Evolutionary conservation across 2,113 vertebrate genomes (phyloP).

Genomic region (Willisornis vidua): DNA sequence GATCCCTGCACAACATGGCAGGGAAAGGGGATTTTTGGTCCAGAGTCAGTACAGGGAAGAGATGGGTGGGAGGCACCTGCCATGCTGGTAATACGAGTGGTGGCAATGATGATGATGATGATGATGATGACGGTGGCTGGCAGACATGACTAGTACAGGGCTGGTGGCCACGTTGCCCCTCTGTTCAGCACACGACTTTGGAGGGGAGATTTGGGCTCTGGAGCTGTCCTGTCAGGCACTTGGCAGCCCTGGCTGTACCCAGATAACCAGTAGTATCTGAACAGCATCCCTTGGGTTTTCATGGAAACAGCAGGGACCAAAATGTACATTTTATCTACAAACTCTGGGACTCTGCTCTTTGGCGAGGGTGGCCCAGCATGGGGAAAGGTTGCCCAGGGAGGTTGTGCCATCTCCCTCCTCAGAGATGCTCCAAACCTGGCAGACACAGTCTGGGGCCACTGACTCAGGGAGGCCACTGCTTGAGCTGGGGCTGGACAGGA

Average conservation of each 20-base stretch:
- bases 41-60: rapidly evolving
- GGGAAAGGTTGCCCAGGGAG: background rate
- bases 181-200: rapidly evolving
- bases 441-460: too few relatives aligned
- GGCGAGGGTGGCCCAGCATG: background rate
- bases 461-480: background rate
- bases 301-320: background rate
- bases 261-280: background rate
- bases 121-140: rapidly evolving
- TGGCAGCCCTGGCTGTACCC: background rate
- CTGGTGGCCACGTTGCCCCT: rapidly evolving
- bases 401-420: background rate
- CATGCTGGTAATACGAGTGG: rapidly evolving
- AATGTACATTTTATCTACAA: background rate
- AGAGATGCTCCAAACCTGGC: background rate
- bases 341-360: background rate
- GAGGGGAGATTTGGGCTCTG: background rate
- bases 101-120: rapidly evolving
- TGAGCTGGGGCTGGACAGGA: background rate
- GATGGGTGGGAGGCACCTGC: background rate
- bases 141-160: background rate
- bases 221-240: rapidly evolving
- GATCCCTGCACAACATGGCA: background rate
- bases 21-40: background rate
- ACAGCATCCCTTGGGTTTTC: background rate